phyloP scores from a whole-genome alignment of 2,113 vertebrate genomes.

The Poeciliopsis occidentalis region DNA sequence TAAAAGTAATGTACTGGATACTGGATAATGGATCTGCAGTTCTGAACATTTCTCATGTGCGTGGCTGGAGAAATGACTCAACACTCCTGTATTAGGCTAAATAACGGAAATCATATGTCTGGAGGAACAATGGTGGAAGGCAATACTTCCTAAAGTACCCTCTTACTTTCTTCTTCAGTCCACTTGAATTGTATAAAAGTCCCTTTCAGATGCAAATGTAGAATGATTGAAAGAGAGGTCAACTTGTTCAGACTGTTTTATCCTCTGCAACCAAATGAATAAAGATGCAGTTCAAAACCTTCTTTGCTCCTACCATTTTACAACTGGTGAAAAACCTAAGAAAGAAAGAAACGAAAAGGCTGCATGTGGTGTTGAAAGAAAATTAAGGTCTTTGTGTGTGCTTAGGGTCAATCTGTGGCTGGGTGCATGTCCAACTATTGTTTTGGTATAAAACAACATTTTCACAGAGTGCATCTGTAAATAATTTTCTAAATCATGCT shows the following conservation, averaged over 20 bases:
- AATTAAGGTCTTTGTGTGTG: background rate
- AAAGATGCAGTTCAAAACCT: constrained; percentile 58
- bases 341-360: background rate
- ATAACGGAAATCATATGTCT: constrained; percentile 42
- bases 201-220: constrained; percentile 73
- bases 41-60: too few species aligned
- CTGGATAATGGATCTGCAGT: too few species aligned
- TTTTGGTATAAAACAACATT: background rate
- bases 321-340: constrained; percentile 37
- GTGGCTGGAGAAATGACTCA: too few species aligned
- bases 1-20: background rate
- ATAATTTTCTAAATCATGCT: background rate
- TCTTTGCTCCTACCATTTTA: background rate
- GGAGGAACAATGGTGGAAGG: constrained; percentile 42
- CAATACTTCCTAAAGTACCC: constrained; percentile 30
- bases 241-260: constrained; percentile 54
- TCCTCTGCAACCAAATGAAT: constrained; percentile 46
- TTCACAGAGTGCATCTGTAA: background rate
- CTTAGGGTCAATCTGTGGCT: background rate
- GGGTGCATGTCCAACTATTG: background rate
- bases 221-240: constrained; percentile 67
- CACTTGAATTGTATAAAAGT: constrained; percentile 63
- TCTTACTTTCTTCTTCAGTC: constrained; percentile 54
- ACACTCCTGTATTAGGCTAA: constrained; percentile 6
- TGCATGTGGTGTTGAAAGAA: background rate